Conservation (phyloP, 2,113 vertebrate genomes). For the Pithys albifrons region DNA sequence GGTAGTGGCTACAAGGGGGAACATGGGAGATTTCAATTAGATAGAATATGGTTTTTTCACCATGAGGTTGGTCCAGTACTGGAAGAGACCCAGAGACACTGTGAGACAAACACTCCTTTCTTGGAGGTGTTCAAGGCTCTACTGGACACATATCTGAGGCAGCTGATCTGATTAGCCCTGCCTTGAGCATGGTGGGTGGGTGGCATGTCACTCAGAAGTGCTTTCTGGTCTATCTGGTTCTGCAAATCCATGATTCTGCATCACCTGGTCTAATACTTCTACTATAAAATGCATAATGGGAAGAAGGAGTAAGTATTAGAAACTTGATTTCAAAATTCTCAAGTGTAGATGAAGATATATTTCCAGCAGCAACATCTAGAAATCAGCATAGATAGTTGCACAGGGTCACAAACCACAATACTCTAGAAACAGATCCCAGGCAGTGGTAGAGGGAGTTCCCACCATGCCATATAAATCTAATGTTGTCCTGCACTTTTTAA, state of each 20-base stretch:
- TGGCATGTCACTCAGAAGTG: background rate
- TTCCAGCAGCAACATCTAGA: background rate
- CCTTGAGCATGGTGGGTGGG: background rate
- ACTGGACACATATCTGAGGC: background rate
- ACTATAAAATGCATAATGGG: background rate
- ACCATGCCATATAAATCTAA: background rate
- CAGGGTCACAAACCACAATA: background rate
- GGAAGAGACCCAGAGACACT: background rate
- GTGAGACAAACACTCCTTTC: background rate
- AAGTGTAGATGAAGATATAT: background rate
- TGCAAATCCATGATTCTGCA: background rate
- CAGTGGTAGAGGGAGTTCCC: background rate
- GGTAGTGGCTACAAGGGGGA: background rate
- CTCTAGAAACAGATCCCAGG: background rate
- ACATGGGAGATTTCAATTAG: background rate
- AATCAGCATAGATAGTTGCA: background rate
- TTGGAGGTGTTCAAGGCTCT: background rate
- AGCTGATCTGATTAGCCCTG: background rate
- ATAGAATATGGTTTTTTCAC: background rate
- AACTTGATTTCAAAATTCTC: background rate
- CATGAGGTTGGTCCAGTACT: background rate
- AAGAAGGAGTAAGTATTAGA: background rate
- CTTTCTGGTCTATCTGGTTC: background rate
- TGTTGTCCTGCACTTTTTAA: background rate
- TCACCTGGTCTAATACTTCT: background rate